A percentile compares a stretch with the other conserved stretches of the same genome.
These are phyloP conservation scores for Poeciliopsis infans DNA, from an alignment of 2,797 vertebrate species.

Conservation along the genomic window DNA sequence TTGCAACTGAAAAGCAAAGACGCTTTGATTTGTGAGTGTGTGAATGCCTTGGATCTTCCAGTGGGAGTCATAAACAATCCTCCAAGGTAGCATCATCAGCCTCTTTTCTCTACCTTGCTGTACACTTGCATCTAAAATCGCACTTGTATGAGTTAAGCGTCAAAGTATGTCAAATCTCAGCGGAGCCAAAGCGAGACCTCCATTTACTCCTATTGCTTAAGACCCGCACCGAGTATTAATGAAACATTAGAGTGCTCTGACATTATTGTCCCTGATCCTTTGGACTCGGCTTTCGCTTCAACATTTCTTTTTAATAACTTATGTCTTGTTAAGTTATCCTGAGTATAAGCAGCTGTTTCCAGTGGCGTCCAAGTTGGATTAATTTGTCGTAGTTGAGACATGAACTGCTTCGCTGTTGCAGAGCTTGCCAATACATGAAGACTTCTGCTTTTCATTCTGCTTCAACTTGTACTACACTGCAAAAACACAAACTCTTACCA, in stretches of 20 bases:
- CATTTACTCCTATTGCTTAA: conserved; percentile 61
- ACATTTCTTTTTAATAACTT: conserved; percentile 14
- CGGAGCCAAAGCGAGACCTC: conserved; percentile 35
- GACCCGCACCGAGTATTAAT: conserved; percentile 53
- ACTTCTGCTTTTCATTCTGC: conserved; percentile 14
- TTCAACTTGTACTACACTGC: conserved; percentile 16
- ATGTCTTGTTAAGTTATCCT: conserved; percentile 14
- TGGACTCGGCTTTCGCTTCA: conserved; percentile 29
- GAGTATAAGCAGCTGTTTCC: conserved; percentile 26
- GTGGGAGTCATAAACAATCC: conserved; percentile 60
- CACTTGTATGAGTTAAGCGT: conserved; percentile 63
- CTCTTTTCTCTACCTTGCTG: conserved; percentile 3
- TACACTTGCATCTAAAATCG: conserved; percentile 46
- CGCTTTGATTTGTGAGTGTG: background rate
- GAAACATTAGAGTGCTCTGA: conserved; percentile 44
- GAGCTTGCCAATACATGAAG: conserved; percentile 23
- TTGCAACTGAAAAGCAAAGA: background rate
- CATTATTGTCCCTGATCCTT: conserved; percentile 28
- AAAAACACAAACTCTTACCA: too few relatives aligned
- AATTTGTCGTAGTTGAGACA: conserved; percentile 41
- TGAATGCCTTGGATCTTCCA: conserved; percentile 13
- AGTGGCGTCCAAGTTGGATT: conserved; percentile 42
- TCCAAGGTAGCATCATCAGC: conserved; percentile 57
- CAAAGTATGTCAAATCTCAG: conserved; percentile 59
- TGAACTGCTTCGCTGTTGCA: conserved; percentile 21